These are phyloP conservation scores for Siderastrea radians DNA, from an alignment of 92 coral and sea anemone species.

Conservation along the genomic window DNA sequence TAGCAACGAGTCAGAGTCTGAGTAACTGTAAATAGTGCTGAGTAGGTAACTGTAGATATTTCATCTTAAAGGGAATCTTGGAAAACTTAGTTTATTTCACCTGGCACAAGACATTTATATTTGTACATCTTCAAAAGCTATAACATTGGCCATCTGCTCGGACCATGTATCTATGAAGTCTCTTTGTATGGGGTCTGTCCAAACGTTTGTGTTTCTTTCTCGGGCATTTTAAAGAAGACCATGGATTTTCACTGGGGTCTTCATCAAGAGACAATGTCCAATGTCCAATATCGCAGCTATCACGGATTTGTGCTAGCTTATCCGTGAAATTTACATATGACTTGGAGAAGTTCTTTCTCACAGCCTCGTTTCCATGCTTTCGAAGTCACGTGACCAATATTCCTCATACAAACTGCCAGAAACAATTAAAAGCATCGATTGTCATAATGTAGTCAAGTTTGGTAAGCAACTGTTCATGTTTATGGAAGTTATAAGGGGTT, in stretches of 20 bases:
- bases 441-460: slow-evolving; percentile 21
- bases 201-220: neutral
- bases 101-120: no score
- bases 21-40: neutral
- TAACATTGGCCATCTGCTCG: neutral
- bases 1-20: neutral
- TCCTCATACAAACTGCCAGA: neutral
- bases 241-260: neutral
- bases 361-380: neutral
- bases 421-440: neutral
- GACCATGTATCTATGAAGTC: neutral
- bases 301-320: no score
- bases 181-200: neutral
- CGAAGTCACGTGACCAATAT: neutral
- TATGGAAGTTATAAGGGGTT: slow-evolving; percentile 9
- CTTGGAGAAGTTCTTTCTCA: neutral
- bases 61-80: no score
- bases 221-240: neutral
- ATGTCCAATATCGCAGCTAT: no score
- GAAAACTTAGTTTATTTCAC: no score
- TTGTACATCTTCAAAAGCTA: no score
- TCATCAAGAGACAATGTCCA: neutral
- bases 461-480: neutral
- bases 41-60: no score
- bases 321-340: no score